A percentile compares a stretch with the other conserved stretches of the same genome.
phyloP scores from a whole-genome alignment of 2,888 invertebrate genomes.

The Parnassius glacialis region DNA sequence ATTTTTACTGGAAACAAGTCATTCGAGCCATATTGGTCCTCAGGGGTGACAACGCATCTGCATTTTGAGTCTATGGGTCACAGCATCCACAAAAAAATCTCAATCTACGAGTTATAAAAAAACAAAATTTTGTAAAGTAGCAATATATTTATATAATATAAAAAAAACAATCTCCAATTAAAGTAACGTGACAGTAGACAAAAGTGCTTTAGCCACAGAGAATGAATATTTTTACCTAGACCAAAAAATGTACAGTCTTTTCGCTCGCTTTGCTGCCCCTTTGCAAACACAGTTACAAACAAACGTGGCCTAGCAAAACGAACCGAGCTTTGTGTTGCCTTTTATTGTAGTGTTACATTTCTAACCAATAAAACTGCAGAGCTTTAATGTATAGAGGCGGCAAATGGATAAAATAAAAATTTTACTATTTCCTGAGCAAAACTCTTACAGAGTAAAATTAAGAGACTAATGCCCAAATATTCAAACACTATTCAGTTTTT shows the following conservation, averaged over 20 bases:
- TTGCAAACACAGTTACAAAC: slow-evolving; percentile 27
- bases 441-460: too few species aligned
- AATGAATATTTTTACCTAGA: slow-evolving; percentile 38
- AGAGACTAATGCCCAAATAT: too few species aligned
- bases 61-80: too few species aligned
- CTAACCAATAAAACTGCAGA: slow-evolving; percentile 12
- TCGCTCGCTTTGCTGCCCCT: slow-evolving; percentile 32
- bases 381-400: slow-evolving; percentile 5
- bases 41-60: too few species aligned
- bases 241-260: slow-evolving; percentile 37
- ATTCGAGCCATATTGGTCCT: too few species aligned
- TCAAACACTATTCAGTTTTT: too few species aligned
- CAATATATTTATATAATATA: neutral
- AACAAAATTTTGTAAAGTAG: too few species aligned
- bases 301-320: slow-evolving; percentile 22
- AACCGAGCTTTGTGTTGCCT: slow-evolving; percentile 20
- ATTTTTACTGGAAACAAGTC: too few species aligned
- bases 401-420: neutral
- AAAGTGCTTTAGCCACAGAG: slow-evolving; percentile 30
- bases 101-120: too few species aligned
- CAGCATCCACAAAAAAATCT: too few species aligned
- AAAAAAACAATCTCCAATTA: slow-evolving; percentile 13
- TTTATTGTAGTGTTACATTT: slow-evolving; percentile 21
- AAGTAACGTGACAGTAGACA: slow-evolving; percentile 26
- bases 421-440: too few species aligned